These are phyloP conservation scores for Tenthredo scrophulariae DNA, from an alignment of 2,888 invertebrate species.

Conservation along the genomic window DNA sequence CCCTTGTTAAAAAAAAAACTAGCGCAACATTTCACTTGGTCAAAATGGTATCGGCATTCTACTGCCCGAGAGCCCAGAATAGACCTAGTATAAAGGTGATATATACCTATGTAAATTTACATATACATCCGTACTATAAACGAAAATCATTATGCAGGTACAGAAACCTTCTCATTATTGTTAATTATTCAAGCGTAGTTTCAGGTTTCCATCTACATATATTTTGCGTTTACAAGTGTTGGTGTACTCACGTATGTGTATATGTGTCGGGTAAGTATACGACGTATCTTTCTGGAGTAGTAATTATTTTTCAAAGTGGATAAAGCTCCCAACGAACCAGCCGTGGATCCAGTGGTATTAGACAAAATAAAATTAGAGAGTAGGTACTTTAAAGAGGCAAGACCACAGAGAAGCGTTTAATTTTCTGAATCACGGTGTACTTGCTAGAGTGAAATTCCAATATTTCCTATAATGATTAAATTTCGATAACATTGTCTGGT, in stretches of 20 bases:
- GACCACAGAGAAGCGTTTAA: not conserved
- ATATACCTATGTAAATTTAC: too few species aligned
- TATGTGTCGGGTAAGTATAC: not conserved
- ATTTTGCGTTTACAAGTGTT: not conserved
- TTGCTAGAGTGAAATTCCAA: not conserved
- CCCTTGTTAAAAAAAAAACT: constrained; percentile 39
- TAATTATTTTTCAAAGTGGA: constrained; percentile 7
- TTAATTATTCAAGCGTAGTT: constrained; percentile 7
- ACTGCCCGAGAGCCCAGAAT: not conserved
- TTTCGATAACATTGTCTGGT: not conserved
- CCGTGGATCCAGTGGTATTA: not conserved
- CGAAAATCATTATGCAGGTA: constrained; percentile 7
- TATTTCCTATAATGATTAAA: not conserved
- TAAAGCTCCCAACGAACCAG: not conserved
- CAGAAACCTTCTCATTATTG: constrained; percentile 4
- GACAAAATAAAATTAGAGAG: not conserved
- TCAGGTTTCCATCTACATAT: not conserved
- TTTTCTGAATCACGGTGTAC: not conserved
- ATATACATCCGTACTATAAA: not conserved
- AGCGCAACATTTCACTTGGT: not conserved
- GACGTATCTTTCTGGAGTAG: not conserved
- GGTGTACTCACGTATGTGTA: not conserved
- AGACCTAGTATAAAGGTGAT: not conserved
- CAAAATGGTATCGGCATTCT: not conserved
- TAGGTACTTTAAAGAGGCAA: not conserved